Evolutionary conservation across 1,140 invertebrate genomes (phyloP).

Genomic region (Formica exsecta): DNA sequence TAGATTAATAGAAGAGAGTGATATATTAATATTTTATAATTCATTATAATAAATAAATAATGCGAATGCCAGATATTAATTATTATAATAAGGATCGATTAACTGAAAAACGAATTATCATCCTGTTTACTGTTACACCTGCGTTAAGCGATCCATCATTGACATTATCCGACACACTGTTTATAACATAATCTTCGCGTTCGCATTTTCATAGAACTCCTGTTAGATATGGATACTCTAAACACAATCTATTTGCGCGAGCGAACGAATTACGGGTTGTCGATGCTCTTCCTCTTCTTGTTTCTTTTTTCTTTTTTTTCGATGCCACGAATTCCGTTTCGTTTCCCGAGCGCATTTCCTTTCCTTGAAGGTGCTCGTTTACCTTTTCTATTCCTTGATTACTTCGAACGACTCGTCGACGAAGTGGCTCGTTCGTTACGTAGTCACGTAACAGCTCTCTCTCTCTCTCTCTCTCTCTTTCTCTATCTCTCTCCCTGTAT

Average conservation of each 20-base stretch:
- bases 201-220: not conserved
- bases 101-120: not conserved
- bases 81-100: not conserved
- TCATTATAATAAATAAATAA: not conserved
- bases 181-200: not conserved
- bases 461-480: not conserved
- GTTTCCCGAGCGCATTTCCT: conserved; percentile 6
- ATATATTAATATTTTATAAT: too few relatives aligned
- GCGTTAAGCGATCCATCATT: not conserved
- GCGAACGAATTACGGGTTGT: conserved; percentile 38
- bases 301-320: not conserved
- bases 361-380: conserved; percentile 41
- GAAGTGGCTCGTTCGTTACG: conserved; percentile 34
- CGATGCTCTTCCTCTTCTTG: not conserved
- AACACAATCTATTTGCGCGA: conserved; percentile 5
- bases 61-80: not conserved
- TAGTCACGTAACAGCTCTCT: conserved; percentile 39
- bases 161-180: not conserved
- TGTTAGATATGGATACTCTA: conserved; percentile 22
- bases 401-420: conserved; percentile 15
- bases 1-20: too few relatives aligned
- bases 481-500: not conserved
- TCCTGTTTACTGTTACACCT: not conserved
- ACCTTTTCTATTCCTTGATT: conserved; percentile 48
- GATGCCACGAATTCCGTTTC: not conserved